These are phyloP conservation scores for Ellobius talpinus DNA, from an alignment of 2,113 vertebrate genomes.

Conservation along the genomic window DNA sequence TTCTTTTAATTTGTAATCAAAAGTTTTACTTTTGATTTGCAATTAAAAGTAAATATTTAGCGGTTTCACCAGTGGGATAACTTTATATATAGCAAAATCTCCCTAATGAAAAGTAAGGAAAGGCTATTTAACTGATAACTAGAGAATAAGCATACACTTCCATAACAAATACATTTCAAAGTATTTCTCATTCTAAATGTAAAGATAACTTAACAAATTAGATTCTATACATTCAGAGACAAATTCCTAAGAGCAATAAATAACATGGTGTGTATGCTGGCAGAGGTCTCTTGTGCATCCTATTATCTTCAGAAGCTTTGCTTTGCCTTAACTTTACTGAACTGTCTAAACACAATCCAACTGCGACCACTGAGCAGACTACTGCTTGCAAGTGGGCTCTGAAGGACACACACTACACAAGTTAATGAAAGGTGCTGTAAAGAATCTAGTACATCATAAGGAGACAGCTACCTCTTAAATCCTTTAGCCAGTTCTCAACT, in stretches of 20 bases:
- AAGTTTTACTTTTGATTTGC: conserved; percentile 19
- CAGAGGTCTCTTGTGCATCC: neutral
- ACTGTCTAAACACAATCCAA: neutral
- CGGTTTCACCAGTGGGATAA: neutral
- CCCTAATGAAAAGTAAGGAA: conserved; percentile 51
- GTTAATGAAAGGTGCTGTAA: neutral
- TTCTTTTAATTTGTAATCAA: neutral
- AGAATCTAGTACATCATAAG: conserved; percentile 4
- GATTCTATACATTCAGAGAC: conserved; percentile 9
- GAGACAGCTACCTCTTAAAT: neutral
- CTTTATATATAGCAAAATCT: conserved; percentile 44
- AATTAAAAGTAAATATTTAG: conserved; percentile 33
- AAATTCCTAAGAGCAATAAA: conserved; percentile 5
- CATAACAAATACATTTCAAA: conserved; percentile 33
- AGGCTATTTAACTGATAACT: conserved; percentile 15
- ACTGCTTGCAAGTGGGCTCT: conserved; percentile 28
- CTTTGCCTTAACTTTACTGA: conserved; percentile 26
- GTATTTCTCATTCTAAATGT: conserved; percentile 40
- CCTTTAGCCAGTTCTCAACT: neutral
- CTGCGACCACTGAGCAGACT: conserved; percentile 24
- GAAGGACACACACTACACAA: conserved; percentile 40
- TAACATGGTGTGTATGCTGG: neutral
- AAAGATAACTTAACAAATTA: conserved; percentile 49
- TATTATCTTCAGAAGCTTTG: conserved; percentile 4
- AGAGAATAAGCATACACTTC: neutral